Evolutionary conservation across 2,797 vertebrate genomes (phyloP), one percentile per base, ranked within the genome.

Genomic region (Sebastes trivittatus): DNA sequence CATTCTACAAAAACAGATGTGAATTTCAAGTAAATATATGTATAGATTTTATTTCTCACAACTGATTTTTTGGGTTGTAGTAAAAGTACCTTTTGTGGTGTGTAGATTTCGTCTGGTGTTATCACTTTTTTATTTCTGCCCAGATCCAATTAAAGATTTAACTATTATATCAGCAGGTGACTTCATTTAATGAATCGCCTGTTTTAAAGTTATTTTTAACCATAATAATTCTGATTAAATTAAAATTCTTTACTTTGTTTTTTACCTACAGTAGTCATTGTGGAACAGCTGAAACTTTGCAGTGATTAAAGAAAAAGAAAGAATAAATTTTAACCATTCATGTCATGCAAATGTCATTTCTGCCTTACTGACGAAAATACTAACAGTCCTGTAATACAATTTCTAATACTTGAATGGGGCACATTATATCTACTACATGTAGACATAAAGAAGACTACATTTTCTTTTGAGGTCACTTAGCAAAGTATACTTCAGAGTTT

Each of bases 131-230:
- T 80, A 71, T 96, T 95, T 93, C 81, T 88, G 92, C 92, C 92
- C 94, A 91, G 82, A 82, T 90, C 85, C 93, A 89, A 92, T 90
- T 90, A 82, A 86, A 94, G 88, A 91, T 34, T 49, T 7, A 71
- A 75, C 65, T n/a, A 29, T 13, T 27, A 75, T 29, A 76, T 72
- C 69, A 71, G 66, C 78, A 11, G 82, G 68, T 18, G 60, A 64
- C 22, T 38, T 49, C 1, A 38, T 77, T 82, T 61, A 16, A 69
- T 7, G 20, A 55, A 22, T 30, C 56, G 0, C 52, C 78, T 69
- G 72, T 87, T 96, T 94, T 93, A 93, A 90, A 94, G 90, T 95
- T 74, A 1, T 91, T 90, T 96, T 94, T 89, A 92, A 95, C 92
- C 94, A 93, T 36, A 18, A 32, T 30, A 30, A 59, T 59, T 65